phyloP scores from a whole-genome alignment of 2,888 invertebrate genomes.

The Phymatocera aterrima region DNA sequence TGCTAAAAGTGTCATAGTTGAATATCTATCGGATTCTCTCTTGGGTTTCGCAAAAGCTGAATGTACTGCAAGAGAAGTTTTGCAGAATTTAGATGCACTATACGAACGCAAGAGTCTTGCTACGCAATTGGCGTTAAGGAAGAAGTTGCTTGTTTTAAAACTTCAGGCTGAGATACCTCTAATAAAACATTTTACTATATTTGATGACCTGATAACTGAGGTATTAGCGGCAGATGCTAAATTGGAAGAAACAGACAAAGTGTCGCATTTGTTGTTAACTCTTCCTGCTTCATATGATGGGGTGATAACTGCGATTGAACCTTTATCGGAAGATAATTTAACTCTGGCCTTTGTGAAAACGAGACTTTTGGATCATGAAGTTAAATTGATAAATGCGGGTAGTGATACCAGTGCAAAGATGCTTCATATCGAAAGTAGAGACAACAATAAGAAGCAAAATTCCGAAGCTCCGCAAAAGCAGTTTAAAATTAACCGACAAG shows the following conservation, averaged over 20 bases:
- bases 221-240: constrained; percentile 65
- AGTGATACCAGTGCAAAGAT: too few relatives aligned
- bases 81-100: constrained; percentile 49
- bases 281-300: constrained; percentile 66
- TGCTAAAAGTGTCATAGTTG: constrained; percentile 46
- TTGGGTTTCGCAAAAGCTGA: constrained; percentile 45
- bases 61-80: constrained; percentile 48
- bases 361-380: too few relatives aligned
- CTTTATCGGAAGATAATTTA: neutral
- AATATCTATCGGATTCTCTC: constrained; percentile 50
- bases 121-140: constrained; percentile 48
- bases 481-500: too few relatives aligned
- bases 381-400: too few relatives aligned
- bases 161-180: constrained; percentile 52
- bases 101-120: constrained; percentile 56
- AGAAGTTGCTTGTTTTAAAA: constrained; percentile 53
- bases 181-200: constrained; percentile 61
- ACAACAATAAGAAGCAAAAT: too few relatives aligned
- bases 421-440: too few relatives aligned
- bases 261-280: constrained; percentile 67
- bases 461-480: too few relatives aligned
- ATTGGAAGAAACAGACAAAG: constrained; percentile 66
- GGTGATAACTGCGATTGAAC: neutral
- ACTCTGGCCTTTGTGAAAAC: neutral
- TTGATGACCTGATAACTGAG: constrained; percentile 66